These are phyloP conservation scores for Phoxinus phoxinus DNA, from an alignment of 2,113 vertebrate genomes.

Conservation along the genomic window DNA sequence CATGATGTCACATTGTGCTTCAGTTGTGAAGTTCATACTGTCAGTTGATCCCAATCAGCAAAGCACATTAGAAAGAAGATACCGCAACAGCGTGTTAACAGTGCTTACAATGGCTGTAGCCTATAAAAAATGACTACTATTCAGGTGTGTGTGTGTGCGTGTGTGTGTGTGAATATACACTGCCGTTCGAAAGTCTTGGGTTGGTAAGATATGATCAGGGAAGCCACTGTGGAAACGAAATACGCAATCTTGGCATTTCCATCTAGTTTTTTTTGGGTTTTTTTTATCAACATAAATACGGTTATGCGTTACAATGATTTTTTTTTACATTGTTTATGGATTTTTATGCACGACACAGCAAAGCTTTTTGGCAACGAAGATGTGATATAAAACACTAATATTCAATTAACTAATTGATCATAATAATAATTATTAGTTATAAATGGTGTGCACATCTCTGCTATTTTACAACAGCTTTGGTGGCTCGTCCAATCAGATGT, in stretches of 20 bases:
- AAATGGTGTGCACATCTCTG: background rate
- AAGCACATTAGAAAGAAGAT: background rate
- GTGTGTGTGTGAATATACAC: too few species aligned
- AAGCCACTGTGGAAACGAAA: too few species aligned
- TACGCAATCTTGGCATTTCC: too few species aligned
- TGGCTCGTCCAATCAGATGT: background rate
- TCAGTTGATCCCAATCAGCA: conserved; percentile 12
- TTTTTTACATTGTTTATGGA: background rate
- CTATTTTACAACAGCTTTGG: background rate
- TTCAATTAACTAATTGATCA: background rate
- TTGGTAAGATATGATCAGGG: too few species aligned
- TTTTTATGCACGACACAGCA: too few species aligned
- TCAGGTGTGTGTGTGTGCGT: too few species aligned
- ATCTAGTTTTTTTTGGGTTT: too few species aligned
- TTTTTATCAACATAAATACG: background rate
- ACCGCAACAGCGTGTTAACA: background rate
- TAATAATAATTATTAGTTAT: background rate
- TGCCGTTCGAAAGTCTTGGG: too few species aligned
- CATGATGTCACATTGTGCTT: conserved; percentile 26
- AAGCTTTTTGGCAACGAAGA: too few species aligned
- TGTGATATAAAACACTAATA: too few species aligned
- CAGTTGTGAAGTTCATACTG: conserved; percentile 5
- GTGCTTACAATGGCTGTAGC: background rate
- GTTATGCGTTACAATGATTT: background rate
- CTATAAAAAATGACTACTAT: background rate